Base-by-base conservation (phyloP, 2,113 vertebrate genomes). In the Climacteris rufus region DNA sequence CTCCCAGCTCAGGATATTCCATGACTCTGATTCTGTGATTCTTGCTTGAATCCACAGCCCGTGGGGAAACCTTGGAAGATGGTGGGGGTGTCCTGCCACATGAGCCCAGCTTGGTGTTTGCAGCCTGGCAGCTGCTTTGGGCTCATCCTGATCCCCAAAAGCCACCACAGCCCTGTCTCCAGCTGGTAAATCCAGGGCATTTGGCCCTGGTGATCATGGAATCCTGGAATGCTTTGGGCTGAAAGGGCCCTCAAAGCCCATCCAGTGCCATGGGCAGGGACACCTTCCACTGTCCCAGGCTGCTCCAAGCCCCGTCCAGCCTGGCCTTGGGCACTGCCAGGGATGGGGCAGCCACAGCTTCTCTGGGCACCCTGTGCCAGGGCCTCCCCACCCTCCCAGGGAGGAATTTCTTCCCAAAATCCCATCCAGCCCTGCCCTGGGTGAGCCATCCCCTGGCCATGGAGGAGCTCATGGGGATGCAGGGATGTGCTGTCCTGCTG, bases 261-360 rank as follows among this genome's bases (percentile, higher is more conserved):
- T 6, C n/a, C 9, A 0, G 0, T 40, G 35, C 49, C 57, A 13
- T 19, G 50, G 39, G 21, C 66, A 64, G 75, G 31, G 66, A 57
- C 42, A 24, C 33, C 44, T 81, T 0, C 44, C 60, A 28, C 52
- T 6, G 0, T 7, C 69, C 69, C 87, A 66, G 69, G 44, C 0
- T 24, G 45, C 60, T 66, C 61, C 77, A 0, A n/a, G 13, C 44
- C 33, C 59, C 0, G 0, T 17, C 77, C 77, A 60, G 0, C 61
- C 45, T 53, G 45, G 45, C n/a, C 39, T n/a, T 30, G 78, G 61
- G 0, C 53, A 60, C 53, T 68, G 0, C 13, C 69, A 53, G 61
- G 45, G 61, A 39, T 68, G 39, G 44, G 15, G 45, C 60, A 82
- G 69, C 87, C 69, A 0, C 39, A 45, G 52, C 39, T 89, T 0